Conservation (phyloP, 2,797 vertebrate species). For the Zenarchopterus dispar region DNA sequence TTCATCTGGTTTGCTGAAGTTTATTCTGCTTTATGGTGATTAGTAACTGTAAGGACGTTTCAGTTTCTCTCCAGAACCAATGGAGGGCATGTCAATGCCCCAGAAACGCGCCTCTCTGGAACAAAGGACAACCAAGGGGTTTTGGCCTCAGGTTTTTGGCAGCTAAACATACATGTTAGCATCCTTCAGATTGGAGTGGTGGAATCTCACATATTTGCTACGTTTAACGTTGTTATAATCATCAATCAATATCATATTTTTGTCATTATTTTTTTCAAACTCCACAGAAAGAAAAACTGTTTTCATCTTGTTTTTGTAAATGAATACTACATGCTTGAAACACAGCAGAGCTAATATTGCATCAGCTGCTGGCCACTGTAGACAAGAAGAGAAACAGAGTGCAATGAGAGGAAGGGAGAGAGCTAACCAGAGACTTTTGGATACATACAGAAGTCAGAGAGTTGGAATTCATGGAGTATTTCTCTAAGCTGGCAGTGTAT, state of each 20-base stretch:
- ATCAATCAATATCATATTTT: constrained; percentile 55
- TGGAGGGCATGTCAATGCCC: constrained; percentile 57
- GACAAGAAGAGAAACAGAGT: constrained; percentile 77
- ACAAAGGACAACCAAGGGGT: constrained; percentile 61
- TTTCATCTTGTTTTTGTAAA: constrained; percentile 80
- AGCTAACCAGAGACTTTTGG: constrained; percentile 26
- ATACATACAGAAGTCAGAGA: constrained; percentile 50
- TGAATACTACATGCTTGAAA: constrained; percentile 89
- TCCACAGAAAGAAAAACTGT: constrained; percentile 81
- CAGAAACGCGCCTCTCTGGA: constrained; percentile 77
- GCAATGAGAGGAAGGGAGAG: constrained; percentile 56
- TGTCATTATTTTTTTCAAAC: constrained; percentile 67
- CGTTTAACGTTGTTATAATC: constrained; percentile 73
- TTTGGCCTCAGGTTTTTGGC: constrained; percentile 75
- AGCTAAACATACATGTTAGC: constrained; percentile 75
- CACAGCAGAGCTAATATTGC: constrained; percentile 80
- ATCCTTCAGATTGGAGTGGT: constrained; percentile 67
- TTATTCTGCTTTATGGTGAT: constrained; percentile 67
- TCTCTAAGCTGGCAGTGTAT: constrained; percentile 73
- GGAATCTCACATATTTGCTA: constrained; percentile 78
- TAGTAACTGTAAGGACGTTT: constrained; percentile 70
- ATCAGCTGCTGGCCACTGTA: constrained; percentile 70
- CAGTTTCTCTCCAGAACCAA: constrained; percentile 68
- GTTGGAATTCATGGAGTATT: constrained; percentile 60
- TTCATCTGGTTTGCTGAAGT: constrained; percentile 74